Conservation (phyloP, 1,140 invertebrate species). For the Musca vetustissima region DNA sequence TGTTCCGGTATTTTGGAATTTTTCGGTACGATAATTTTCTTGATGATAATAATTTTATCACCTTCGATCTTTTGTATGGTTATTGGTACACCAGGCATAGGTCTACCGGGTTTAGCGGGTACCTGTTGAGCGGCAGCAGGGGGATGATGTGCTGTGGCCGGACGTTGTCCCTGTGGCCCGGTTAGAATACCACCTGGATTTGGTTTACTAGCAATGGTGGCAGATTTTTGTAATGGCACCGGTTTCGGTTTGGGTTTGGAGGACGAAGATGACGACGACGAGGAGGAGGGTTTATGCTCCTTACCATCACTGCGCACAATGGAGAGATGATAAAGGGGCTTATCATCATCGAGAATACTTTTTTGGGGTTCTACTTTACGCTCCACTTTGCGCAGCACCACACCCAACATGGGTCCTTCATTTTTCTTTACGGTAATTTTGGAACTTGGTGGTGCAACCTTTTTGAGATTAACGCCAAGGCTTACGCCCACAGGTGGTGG, state of each 20-base stretch:
- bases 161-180: conserved; percentile 37
- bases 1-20: conserved; percentile 55
- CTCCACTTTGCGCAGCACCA: conserved; percentile 51
- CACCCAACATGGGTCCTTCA: conserved; percentile 48
- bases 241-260: conserved; percentile 48
- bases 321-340: conserved; percentile 49
- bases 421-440: conserved; percentile 48
- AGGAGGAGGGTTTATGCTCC: conserved; percentile 24
- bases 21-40: conserved; percentile 52
- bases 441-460: conserved; percentile 43
- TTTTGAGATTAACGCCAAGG: conserved; percentile 45
- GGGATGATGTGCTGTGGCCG: conserved; percentile 21
- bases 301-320: conserved; percentile 52
- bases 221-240: conserved; percentile 32
- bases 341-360: conserved; percentile 52
- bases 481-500: conserved; percentile 50
- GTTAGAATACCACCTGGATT: conserved; percentile 46
- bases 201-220: conserved; percentile 35
- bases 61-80: conserved; percentile 54
- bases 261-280: background rate
- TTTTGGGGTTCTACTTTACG: conserved; percentile 46
- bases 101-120: conserved; percentile 39
- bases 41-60: conserved; percentile 55
- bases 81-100: conserved; percentile 45
- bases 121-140: conserved; percentile 14